Conservation (phyloP, 2,888 invertebrate species). For the Physocephala rufipes region DNA sequence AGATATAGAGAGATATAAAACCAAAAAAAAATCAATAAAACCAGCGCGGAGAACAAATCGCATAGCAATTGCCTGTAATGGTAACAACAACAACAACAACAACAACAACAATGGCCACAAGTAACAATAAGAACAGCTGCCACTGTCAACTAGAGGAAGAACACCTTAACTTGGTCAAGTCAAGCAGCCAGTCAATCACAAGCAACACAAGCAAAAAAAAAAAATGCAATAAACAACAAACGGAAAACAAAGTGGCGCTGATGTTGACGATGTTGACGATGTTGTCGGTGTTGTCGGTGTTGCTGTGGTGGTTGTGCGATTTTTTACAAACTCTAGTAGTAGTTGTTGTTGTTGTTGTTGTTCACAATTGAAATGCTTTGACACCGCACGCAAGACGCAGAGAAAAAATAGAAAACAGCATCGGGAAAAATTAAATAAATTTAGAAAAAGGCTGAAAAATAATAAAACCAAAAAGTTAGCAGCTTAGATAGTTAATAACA, state of each 20-base stretch:
- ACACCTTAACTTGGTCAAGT: constrained; percentile 49
- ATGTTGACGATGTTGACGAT: constrained; percentile 46
- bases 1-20: too few relatives aligned
- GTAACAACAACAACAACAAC: too few relatives aligned
- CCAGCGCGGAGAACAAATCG: too few relatives aligned
- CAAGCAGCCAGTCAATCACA: not conserved
- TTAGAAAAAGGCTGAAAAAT: too few relatives aligned
- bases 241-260: not conserved
- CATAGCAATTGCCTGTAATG: too few relatives aligned
- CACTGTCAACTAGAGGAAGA: constrained; percentile 52
- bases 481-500: too few relatives aligned
- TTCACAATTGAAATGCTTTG: constrained; percentile 29
- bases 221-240: constrained; percentile 31
- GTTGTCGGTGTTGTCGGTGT: constrained; percentile 40
- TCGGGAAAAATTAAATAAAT: not conserved
- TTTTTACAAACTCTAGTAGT: too few relatives aligned
- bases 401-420: not conserved
- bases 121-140: constrained; percentile 36
- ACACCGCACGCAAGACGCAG: constrained; percentile 42
- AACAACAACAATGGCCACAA: not conserved
- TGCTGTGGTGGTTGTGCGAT: constrained; percentile 51
- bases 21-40: too few relatives aligned
- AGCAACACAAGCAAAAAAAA: constrained; percentile 17
- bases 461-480: not conserved
- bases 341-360: constrained; percentile 35